phyloP scores from a whole-genome alignment of 2,113 vertebrate genomes.

The Amazona guildingii region DNA sequence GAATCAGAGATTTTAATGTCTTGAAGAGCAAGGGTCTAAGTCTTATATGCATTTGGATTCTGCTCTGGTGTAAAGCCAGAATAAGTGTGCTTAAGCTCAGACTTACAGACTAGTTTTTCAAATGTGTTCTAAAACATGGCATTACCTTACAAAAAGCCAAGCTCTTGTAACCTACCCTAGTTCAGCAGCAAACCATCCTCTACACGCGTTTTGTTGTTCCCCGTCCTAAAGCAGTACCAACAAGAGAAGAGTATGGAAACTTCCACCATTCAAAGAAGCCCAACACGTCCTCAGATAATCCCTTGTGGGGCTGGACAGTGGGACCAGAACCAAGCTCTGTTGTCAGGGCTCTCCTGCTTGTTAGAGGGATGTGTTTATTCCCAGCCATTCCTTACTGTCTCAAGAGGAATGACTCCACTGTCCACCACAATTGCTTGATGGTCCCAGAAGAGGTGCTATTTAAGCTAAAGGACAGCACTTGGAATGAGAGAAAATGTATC shows the following conservation, averaged over 20 bases:
- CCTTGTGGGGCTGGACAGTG: neutral
- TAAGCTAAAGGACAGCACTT: neutral
- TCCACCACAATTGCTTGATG: neutral
- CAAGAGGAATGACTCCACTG: conserved; percentile 8
- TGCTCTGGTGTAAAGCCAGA: neutral
- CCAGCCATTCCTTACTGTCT: neutral
- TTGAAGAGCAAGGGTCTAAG: neutral
- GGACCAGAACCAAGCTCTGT: neutral
- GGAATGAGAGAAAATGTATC: neutral
- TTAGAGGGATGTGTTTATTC: conserved; percentile 4
- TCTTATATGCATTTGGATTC: neutral
- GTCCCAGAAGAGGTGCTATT: neutral
- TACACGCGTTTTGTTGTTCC: neutral
- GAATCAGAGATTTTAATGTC: neutral
- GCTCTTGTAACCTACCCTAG: neutral
- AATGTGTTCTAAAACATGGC: neutral
- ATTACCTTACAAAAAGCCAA: neutral
- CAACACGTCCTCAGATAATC: neutral
- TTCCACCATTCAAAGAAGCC: neutral
- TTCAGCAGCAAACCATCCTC: neutral
- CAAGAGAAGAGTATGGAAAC: neutral
- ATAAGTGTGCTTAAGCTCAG: neutral
- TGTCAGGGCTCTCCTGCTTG: neutral
- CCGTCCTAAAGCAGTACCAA: neutral
- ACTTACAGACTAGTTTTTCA: neutral